Evolutionary conservation across 1,140 invertebrate genomes (phyloP).

Genomic region (Cyclargus thomasi): DNA sequence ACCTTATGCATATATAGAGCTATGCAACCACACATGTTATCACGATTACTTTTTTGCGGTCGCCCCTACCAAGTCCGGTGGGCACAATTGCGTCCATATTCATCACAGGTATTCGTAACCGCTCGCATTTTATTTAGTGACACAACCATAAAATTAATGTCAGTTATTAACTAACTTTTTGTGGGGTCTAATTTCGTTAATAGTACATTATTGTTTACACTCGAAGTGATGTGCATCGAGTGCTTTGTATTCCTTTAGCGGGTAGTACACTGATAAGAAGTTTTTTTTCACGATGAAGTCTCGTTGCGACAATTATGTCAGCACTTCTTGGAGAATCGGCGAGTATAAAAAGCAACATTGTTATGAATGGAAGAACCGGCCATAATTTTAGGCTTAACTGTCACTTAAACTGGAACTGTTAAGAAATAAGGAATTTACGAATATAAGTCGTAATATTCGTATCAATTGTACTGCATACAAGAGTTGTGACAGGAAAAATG

Average conservation of each 20-base stretch:
- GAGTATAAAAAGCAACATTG: background rate
- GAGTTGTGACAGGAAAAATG: too few species aligned
- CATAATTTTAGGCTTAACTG: too few species aligned
- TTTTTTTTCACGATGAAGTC: background rate
- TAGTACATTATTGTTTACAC: constrained; percentile 2
- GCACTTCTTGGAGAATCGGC: background rate
- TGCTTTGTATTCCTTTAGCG: background rate
- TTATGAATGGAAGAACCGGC: too few species aligned
- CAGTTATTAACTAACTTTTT: constrained; percentile 7
- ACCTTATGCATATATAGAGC: constrained; percentile 20
- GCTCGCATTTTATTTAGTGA: constrained; percentile 18
- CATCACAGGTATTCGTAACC: constrained; percentile 28
- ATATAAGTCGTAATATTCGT: too few species aligned
- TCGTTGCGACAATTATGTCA: background rate
- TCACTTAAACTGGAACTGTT: too few species aligned
- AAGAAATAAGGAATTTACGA: too few species aligned
- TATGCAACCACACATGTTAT: constrained; percentile 26
- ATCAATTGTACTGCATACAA: too few species aligned
- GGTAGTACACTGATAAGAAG: background rate
- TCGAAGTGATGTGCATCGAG: background rate
- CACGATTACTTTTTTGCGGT: constrained; percentile 32
- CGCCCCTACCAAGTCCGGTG: constrained; percentile 21
- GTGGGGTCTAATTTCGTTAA: constrained; percentile 7
- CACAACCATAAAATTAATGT: constrained; percentile 11
- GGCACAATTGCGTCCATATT: constrained; percentile 31